phyloP scores from a whole-genome alignment of 1,140 invertebrate genomes.

The Euborellia annulipes region DNA sequence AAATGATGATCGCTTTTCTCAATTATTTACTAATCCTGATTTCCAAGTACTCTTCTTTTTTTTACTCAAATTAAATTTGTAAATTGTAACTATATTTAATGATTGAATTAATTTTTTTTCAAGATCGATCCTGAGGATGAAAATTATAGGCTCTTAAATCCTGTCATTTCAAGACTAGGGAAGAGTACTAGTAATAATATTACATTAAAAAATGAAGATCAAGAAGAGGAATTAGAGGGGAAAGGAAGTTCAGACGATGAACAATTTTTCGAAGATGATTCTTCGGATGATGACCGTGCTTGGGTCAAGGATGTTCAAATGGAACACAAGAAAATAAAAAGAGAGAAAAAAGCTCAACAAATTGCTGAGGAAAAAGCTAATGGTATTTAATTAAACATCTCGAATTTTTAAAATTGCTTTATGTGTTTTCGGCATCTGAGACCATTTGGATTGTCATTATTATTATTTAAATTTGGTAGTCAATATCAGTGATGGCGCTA shows the following conservation, averaged over 20 bases:
- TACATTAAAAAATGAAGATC: too few relatives aligned
- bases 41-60: constrained; percentile 63
- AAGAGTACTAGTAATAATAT: constrained; percentile 43
- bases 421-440: too few relatives aligned
- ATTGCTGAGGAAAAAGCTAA: constrained; percentile 3
- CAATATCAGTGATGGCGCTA: too few relatives aligned
- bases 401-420: too few relatives aligned
- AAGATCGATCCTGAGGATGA: constrained; percentile 1
- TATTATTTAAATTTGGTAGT: too few relatives aligned
- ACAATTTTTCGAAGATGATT: background rate
- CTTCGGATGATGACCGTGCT: too few relatives aligned
- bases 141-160: constrained; percentile 53
- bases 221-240: too few relatives aligned
- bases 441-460: too few relatives aligned
- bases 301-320: background rate
- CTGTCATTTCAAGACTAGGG: constrained; percentile 67
- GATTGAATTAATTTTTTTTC: background rate
- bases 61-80: background rate
- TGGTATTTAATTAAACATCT: background rate
- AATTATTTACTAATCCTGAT: constrained; percentile 81
- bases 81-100: background rate
- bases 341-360: constrained; percentile 7
- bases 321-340: too few relatives aligned
- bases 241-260: constrained; percentile 1
- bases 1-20: constrained; percentile 76